phyloP scores from a whole-genome alignment of 2,888 invertebrate genomes.

The Drosophila colorata region DNA sequence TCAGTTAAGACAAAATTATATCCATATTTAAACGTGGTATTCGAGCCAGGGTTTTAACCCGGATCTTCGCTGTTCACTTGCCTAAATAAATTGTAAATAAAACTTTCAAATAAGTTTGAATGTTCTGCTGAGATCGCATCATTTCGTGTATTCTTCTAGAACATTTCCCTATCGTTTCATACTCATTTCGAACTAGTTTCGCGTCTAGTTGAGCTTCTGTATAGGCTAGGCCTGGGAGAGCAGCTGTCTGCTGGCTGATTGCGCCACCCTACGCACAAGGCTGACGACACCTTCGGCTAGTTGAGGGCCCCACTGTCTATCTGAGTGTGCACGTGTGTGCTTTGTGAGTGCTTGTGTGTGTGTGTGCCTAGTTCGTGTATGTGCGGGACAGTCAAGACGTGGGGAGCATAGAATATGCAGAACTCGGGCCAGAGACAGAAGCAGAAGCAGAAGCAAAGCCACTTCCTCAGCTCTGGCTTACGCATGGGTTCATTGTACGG shows the following conservation, averaged over 20 bases:
- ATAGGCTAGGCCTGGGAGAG: constrained; percentile 1
- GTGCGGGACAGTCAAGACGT: constrained; percentile 57
- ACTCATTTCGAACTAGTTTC: constrained; percentile 14
- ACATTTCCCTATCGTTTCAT: not conserved
- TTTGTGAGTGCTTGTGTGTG: constrained; percentile 24
- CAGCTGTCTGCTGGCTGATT: constrained; percentile 17
- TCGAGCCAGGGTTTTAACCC: too few relatives aligned
- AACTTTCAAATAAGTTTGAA: not conserved
- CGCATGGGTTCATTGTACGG: constrained; percentile 84
- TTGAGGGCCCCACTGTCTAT: constrained; percentile 21
- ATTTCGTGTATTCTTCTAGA: not conserved
- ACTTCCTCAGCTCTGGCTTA: constrained; percentile 75
- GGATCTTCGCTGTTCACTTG: too few relatives aligned
- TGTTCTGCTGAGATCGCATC: not conserved
- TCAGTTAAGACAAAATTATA: too few relatives aligned
- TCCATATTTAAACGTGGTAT: too few relatives aligned
- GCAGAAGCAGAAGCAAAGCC: constrained; percentile 42
- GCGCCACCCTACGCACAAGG: constrained; percentile 29
- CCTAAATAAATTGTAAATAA: too few relatives aligned
- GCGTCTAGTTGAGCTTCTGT: not conserved
- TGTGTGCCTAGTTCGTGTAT: constrained; percentile 27
- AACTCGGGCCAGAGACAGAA: constrained; percentile 38
- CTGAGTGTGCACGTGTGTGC: constrained; percentile 17
- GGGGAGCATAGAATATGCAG: constrained; percentile 44
- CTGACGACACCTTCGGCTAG: constrained; percentile 51